A percentile compares a stretch with the other conserved stretches of the same genome.
Evolutionary conservation across 2,888 invertebrate genomes (phyloP).

Genomic region (Mesopsocus fuscifrons): DNA sequence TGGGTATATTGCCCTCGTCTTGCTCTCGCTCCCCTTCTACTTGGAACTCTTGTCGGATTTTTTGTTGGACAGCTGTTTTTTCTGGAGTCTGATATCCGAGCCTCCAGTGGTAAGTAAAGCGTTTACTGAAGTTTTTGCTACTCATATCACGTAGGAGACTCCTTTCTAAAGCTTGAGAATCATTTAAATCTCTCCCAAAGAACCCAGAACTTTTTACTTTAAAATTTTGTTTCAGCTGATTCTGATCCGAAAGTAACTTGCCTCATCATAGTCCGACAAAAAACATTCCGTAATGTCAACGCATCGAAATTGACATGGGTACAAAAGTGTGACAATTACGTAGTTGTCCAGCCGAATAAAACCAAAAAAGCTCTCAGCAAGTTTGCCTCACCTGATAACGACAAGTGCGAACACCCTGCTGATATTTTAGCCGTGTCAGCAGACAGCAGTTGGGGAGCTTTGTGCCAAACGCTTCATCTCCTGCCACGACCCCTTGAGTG

Average conservation of each 20-base stretch:
- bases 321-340: not conserved
- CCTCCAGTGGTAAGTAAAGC: too few relatives aligned
- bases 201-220: too few relatives aligned
- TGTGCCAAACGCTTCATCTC: not conserved
- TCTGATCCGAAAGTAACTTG: slow-evolving; percentile 11
- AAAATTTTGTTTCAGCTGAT: too few relatives aligned
- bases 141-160: too few relatives aligned
- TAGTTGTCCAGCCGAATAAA: not conserved
- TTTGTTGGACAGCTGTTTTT: too few relatives aligned
- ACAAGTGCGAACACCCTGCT: not conserved
- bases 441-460: not conserved
- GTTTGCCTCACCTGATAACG: not conserved
- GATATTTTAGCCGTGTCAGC: not conserved
- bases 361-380: not conserved
- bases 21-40: too few relatives aligned
- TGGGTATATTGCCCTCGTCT: too few relatives aligned
- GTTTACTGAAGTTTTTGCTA: too few relatives aligned
- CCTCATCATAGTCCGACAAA: slow-evolving; percentile 1
- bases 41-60: too few relatives aligned
- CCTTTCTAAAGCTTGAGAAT: too few relatives aligned
- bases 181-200: too few relatives aligned
- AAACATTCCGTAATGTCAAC: not conserved
- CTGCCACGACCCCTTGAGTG: not conserved
- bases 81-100: too few relatives aligned
- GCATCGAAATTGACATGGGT: slow-evolving; percentile 2